Percentiles rank a stretch among this genome's conserved stretches.
Conservation (phyloP, 2,113 vertebrate genomes). For the Bubo scandiacus region DNA sequence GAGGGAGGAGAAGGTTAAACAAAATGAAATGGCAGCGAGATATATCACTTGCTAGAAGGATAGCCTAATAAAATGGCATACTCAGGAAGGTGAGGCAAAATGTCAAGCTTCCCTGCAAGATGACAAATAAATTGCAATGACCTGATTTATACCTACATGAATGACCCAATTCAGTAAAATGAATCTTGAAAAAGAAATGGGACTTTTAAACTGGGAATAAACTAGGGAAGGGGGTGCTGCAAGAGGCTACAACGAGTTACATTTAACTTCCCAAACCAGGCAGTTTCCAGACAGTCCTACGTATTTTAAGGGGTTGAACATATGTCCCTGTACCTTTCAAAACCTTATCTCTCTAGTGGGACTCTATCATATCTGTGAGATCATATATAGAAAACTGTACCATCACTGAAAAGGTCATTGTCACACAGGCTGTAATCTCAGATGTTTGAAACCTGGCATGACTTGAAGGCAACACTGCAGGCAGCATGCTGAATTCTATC, state of each 20-base stretch:
- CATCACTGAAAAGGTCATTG: not conserved
- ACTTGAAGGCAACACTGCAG: not conserved
- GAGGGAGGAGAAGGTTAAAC: not conserved
- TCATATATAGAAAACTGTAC: not conserved
- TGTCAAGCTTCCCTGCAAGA: constrained; percentile 6
- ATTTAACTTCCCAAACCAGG: not conserved
- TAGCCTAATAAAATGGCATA: constrained; percentile 21
- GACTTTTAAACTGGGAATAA: not conserved
- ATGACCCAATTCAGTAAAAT: constrained; percentile 36
- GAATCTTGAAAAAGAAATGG: not conserved
- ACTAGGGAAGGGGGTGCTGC: not conserved
- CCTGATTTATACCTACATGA: constrained; percentile 19
- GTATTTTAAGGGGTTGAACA: not conserved
- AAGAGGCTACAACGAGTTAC: not conserved
- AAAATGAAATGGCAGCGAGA: not conserved
- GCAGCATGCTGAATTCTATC: not conserved
- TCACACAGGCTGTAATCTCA: not conserved
- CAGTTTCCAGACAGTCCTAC: not conserved
- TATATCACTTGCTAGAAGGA: not conserved
- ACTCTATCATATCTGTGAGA: not conserved
- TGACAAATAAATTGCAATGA: constrained; percentile 45
- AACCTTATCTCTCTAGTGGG: not conserved
- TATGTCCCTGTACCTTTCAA: not conserved
- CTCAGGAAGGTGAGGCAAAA: constrained; percentile 18
- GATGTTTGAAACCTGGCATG: not conserved